Conservation (phyloP, 2,113 vertebrate species). For the Chiloscyllium plagiosum region DNA sequence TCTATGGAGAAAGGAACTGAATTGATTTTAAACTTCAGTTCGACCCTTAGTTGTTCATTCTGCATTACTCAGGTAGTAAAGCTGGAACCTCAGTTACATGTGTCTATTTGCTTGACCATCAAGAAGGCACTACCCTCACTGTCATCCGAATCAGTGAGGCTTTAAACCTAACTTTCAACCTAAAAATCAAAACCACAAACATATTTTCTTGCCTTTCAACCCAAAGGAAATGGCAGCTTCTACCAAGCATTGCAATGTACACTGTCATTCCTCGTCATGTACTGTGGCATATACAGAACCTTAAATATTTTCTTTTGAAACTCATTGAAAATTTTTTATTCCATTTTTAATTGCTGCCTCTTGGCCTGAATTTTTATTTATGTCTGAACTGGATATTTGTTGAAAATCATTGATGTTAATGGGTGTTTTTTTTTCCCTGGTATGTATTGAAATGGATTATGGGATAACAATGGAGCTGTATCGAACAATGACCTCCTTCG, state of each 20-base stretch:
- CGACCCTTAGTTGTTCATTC: not conserved
- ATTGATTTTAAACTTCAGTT: not conserved
- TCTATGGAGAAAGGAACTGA: not conserved
- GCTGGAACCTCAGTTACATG: not conserved
- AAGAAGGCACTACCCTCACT: too few species aligned
- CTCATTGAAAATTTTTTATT: not conserved
- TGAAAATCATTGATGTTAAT: conserved; percentile 27
- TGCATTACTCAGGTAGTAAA: not conserved
- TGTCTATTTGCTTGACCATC: not conserved
- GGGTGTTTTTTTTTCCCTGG: not conserved
- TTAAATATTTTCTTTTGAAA: not conserved
- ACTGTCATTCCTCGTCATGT: not conserved
- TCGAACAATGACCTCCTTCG: not conserved
- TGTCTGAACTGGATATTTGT: conserved; percentile 18
- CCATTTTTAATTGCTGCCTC: not conserved
- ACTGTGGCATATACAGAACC: not conserved
- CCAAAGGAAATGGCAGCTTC: not conserved
- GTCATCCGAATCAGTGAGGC: too few species aligned
- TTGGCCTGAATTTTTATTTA: conserved; percentile 21
- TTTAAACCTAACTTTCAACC: not conserved
- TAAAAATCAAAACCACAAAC: conserved; percentile 20
- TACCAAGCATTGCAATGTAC: not conserved
- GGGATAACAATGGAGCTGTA: conserved; percentile 25
- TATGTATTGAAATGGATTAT: conserved; percentile 21
- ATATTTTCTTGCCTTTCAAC: not conserved